Conservation (phyloP, 2,113 vertebrate species). For the Sinosuthora webbiana region DNA sequence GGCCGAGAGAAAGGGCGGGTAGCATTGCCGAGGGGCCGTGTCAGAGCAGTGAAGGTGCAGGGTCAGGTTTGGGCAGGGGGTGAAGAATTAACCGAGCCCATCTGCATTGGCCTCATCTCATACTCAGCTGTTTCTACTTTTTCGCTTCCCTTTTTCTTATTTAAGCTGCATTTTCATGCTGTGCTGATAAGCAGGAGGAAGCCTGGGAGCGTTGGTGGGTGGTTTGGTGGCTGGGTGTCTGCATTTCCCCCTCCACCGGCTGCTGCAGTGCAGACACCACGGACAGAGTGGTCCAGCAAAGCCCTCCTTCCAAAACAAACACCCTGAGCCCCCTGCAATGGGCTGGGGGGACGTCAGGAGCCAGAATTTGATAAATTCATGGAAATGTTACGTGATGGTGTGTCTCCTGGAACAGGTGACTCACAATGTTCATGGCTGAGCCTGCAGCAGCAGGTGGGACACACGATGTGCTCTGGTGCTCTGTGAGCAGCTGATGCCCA, state of each 20-base stretch:
- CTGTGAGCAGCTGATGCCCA: neutral
- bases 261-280: neutral
- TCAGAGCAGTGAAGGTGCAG: accelerated
- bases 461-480: neutral
- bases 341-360: neutral
- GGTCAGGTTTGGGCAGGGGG: neutral
- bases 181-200: neutral
- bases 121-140: neutral
- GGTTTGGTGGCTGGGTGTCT: neutral
- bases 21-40: neutral
- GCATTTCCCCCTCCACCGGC: neutral
- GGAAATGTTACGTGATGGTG: too few species aligned
- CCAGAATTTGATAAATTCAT: neutral
- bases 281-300: neutral
- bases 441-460: neutral
- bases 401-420: neutral
- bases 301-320: neutral
- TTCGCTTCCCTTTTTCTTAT: neutral
- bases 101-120: neutral
- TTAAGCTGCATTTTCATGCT: neutral
- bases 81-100: neutral
- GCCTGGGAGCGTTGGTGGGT: neutral
- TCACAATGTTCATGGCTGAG: neutral
- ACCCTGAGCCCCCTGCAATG: neutral
- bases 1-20: neutral